Conservation (phyloP, 2,113 vertebrate species). For the Pygathrix nemaeus region DNA sequence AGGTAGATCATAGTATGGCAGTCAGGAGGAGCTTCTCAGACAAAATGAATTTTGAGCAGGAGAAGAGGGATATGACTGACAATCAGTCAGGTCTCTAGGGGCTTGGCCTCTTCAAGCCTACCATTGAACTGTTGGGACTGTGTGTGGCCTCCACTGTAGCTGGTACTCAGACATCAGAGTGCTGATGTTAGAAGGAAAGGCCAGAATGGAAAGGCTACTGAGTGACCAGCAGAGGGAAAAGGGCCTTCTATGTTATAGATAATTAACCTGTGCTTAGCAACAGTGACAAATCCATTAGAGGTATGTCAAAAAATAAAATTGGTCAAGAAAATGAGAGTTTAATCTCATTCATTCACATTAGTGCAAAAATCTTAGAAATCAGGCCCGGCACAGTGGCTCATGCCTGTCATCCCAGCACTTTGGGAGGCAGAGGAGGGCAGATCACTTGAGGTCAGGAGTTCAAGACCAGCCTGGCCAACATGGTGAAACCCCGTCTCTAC, state of each 20-base stretch:
- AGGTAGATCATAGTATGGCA: background rate
- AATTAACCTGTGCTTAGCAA: background rate
- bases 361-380: background rate
- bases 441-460: too few relatives aligned
- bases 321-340: conserved; percentile 33
- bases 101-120: background rate
- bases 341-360: background rate
- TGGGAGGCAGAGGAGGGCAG: too few relatives aligned
- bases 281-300: background rate
- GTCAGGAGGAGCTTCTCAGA: background rate
- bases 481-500: too few relatives aligned
- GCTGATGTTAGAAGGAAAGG: background rate
- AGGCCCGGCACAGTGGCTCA: too few relatives aligned
- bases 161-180: background rate
- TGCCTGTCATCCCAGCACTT: too few relatives aligned
- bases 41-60: background rate
- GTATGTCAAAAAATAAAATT: background rate
- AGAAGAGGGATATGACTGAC: background rate
- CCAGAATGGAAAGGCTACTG: background rate
- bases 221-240: background rate
- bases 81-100: background rate
- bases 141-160: background rate
- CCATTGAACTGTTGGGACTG: background rate
- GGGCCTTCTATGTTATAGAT: background rate
- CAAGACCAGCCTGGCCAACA: too few relatives aligned